These are phyloP conservation scores for Indicator indicator DNA, from an alignment of 2,113 vertebrate species.

Conservation along the genomic window DNA sequence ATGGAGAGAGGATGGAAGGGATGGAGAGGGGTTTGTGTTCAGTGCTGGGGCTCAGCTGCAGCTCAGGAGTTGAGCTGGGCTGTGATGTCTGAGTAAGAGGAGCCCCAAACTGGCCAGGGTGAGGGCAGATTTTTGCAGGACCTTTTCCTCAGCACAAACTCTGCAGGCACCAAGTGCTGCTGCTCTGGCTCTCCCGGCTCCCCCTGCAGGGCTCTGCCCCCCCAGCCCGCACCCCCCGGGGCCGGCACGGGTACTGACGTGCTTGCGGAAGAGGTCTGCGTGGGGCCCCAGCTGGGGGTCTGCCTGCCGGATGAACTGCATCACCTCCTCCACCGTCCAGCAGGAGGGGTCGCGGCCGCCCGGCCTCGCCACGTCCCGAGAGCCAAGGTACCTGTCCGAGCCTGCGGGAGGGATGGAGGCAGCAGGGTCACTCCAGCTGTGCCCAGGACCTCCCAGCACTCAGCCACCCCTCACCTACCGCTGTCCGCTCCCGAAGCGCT, in stretches of 20 bases:
- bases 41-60: not conserved
- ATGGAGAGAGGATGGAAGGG: not conserved
- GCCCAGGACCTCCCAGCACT: no score
- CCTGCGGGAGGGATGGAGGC: slow-evolving; percentile 56
- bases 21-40: not conserved
- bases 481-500: not conserved
- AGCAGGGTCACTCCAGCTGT: accelerated
- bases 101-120: accelerated
- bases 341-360: slow-evolving; percentile 86
- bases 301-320: slow-evolving; percentile 92
- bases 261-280: slow-evolving; percentile 95
- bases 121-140: not conserved
- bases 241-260: slow-evolving; percentile 78
- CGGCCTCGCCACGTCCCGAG: slow-evolving; percentile 75
- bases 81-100: not conserved
- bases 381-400: slow-evolving; percentile 77
- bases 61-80: not conserved
- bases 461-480: accelerated
- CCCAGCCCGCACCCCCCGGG: no score
- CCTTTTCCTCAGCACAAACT: not conserved
- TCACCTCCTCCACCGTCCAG: slow-evolving; percentile 96
- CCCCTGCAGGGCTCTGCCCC: not conserved
- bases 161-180: not conserved
- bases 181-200: accelerated
- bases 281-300: slow-evolving; percentile 95